Base-by-base conservation (phyloP, 2,888 invertebrate genomes). In the Psylliodes chrysocephalus region DNA sequence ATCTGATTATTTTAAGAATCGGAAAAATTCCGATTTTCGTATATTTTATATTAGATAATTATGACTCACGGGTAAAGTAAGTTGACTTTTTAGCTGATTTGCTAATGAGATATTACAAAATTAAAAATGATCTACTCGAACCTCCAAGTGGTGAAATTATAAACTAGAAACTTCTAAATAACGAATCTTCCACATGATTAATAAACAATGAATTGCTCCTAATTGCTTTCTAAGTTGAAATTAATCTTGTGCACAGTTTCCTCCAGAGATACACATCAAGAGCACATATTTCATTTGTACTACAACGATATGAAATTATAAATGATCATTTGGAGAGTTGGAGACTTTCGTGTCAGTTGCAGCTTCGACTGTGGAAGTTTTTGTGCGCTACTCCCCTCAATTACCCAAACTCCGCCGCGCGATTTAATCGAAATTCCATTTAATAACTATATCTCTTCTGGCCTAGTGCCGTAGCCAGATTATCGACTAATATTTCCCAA, bases 341-440 rank as follows among this genome's bases (percentile, higher is more conserved):
- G 59, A 35, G 46, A 62, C 62, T 63, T 59, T 54, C 40, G 19
- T 59, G 66, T 63, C 63, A 65, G 54, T 56, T 52, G 44, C 52
- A 46, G 51, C 12, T 14, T 14, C 17, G 25, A 42, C 25, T 35
- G 7, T 25, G n/a, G 25, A 59, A 52, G 59, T 63, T 63, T 63
- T 47, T 54, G 22, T 35, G 22, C 42, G 22, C 42, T 25, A 30
- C 17, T 14, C 38, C n/a, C 53, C 33, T 15, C 49, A n/a, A 35
- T 10, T 10, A 2, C 8, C 22, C 22, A 8, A 33, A 33, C 33
- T 33, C 8, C 51, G 51, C 8, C 51, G 51, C 35, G 14, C 51
- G 22, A 38, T 63, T 63, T 63, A 59, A 59, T 63, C 56, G 57
- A 54, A 59, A 53, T 59, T 59, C 47, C 59, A 47, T 63, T 59